Conservation (phyloP, 2,888 invertebrate genomes). For the Lochmaea capreae region DNA sequence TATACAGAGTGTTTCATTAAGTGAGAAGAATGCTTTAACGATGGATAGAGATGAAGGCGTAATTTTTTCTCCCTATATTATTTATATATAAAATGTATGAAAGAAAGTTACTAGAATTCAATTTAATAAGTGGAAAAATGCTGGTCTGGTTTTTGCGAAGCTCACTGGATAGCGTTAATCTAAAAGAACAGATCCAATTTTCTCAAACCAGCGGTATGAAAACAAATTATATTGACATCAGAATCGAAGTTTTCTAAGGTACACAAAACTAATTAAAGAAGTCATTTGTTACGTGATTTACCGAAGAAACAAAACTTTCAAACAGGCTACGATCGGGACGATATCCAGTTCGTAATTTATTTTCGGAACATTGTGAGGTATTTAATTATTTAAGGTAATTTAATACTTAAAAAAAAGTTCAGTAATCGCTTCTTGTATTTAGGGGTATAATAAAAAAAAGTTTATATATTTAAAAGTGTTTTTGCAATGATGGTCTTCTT, state of each 20-base stretch:
- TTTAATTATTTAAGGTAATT: slow-evolving; percentile 36
- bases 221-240: slow-evolving; percentile 35
- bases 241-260: slow-evolving; percentile 34
- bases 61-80: too few species aligned
- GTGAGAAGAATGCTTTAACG: too few species aligned
- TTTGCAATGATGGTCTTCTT: neutral
- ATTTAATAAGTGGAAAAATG: neutral
- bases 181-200: slow-evolving; percentile 29
- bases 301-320: slow-evolving; percentile 34
- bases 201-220: slow-evolving; percentile 26
- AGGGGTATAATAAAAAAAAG: slow-evolving; percentile 20
- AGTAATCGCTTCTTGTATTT: slow-evolving; percentile 4
- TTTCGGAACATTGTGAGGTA: slow-evolving; percentile 24
- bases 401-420: slow-evolving; percentile 25
- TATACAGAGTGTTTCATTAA: too few species aligned
- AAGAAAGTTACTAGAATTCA: neutral
- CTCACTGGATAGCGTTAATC: slow-evolving; percentile 17
- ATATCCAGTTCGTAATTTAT: slow-evolving; percentile 25
- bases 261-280: slow-evolving; percentile 42
- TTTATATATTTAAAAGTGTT: slow-evolving; percentile 21
- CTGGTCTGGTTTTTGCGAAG: neutral
- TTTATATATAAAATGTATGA: too few species aligned
- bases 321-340: slow-evolving; percentile 4
- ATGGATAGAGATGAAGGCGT: too few species aligned
- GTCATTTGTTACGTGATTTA: slow-evolving; percentile 42